Base-by-base conservation (phyloP, 2,888 invertebrate genomes). In the Cylloceria caligata region DNA sequence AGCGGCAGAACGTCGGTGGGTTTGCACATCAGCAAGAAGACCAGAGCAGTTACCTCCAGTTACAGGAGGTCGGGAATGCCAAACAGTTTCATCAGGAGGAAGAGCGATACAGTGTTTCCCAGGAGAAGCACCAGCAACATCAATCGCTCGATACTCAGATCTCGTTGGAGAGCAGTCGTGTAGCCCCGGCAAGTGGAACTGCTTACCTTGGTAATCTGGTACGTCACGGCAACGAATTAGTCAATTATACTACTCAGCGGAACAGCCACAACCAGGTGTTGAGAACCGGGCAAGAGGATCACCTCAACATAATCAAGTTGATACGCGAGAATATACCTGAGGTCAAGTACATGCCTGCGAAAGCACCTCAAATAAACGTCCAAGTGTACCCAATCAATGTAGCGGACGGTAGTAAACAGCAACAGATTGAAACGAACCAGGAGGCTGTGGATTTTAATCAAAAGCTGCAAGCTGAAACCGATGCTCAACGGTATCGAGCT, bases 21-120 rank as follows among this genome's bases (percentile, higher is more conserved):
- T 52, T 19, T 69, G 64, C 69, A 60, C 57, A 76, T 64, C 69
- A 79, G 67, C 81, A 73, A 21, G 78, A 69, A 47, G 71, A 82
- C 69, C 76, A 60, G 71, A 68, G 75, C 72, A 55, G 71, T 64
- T 83, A 84, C 81, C 74, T 68, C 62, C 72, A 81, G 80, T 80
- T 69, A 47, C 80, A 73, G 69, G 57, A 74, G 34, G 64, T 69
- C 39, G 72, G 64, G 79, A 84, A 84, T 76, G 67, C 68, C 74
- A 81, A 83, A 80, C 85, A 83, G 83, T 68, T 69, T 64, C 60
- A 74, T 34, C 71, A 57, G 34, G 27, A 42, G 39, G 68, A 84
- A 57, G 47, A 80, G 34, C 60, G 34, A 60, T 36, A 34, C 34
- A 34, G 34, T 1, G 6, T 16, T 16, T 34, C 16, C 45, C 49